phyloP scores from a whole-genome alignment of 37 sponge, comb jelly and placozoan genomes.

The Chondrosia reniformis region DNA sequence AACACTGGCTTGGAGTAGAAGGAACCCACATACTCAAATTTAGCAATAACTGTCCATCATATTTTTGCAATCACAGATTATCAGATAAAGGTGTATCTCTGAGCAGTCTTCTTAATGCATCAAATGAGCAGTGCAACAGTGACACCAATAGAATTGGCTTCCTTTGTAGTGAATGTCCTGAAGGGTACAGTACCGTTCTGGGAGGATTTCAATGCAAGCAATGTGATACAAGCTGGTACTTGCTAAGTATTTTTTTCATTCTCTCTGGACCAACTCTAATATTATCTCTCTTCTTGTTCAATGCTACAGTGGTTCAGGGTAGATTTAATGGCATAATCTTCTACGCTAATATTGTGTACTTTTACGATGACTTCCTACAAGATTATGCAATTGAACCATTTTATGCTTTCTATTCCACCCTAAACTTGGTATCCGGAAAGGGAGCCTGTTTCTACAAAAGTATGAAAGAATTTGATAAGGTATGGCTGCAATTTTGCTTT shows the following conservation, averaged over 20 bases:
- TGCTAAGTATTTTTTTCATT: constrained; percentile 1
- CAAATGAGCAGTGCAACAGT: too few species aligned
- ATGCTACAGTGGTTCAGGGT: constrained; percentile 34
- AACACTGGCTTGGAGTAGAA: too few species aligned
- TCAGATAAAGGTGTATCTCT: background rate
- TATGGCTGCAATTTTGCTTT: constrained; percentile 43
- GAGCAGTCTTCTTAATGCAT: background rate
- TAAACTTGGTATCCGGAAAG: constrained; percentile 39
- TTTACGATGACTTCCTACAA: constrained; percentile 13
- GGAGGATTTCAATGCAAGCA: constrained; percentile 16
- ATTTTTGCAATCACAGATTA: background rate
- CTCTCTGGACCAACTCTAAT: constrained; percentile 26
- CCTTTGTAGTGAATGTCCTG: constrained; percentile 39
- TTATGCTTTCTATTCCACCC: constrained; percentile 27
- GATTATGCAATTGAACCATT: background rate
- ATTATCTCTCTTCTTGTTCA: constrained; percentile 13
- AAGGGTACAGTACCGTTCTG: constrained; percentile 24
- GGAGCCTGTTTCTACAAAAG: constrained; percentile 61
- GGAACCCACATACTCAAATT: too few species aligned
- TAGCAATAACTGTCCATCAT: background rate
- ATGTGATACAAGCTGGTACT: constrained; percentile 18
- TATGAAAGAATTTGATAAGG: constrained; percentile 47
- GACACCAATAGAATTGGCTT: constrained; percentile 25
- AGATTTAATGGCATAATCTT: constrained; percentile 42
- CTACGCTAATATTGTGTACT: constrained; percentile 32